These are phyloP conservation scores for Upupa epops DNA, from an alignment of 2,113 vertebrate genomes.

Conservation along the genomic window DNA sequence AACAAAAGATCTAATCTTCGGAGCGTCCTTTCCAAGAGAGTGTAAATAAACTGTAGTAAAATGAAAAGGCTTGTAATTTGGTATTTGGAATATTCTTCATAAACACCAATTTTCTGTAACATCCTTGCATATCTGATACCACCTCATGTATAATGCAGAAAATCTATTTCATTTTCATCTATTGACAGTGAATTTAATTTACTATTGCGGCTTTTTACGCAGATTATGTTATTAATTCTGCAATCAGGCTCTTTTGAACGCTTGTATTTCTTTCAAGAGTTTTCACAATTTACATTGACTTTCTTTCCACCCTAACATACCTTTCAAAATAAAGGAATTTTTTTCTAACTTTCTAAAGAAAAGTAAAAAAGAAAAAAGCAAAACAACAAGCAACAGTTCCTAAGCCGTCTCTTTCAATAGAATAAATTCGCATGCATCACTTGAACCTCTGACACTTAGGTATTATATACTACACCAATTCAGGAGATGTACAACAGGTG, in stretches of 20 bases:
- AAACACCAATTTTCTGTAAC: constrained; percentile 78
- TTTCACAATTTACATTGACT: constrained; percentile 66
- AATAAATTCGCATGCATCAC: background rate
- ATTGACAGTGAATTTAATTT: constrained; percentile 80
- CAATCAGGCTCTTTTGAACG: constrained; percentile 76
- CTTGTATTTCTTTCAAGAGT: constrained; percentile 64
- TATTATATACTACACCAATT: background rate
- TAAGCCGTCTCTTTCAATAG: background rate
- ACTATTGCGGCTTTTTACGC: constrained; percentile 65
- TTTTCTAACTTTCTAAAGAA: constrained; percentile 39
- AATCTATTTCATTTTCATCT: constrained; percentile 78
- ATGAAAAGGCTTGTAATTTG: constrained; percentile 76
- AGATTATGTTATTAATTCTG: constrained; percentile 77
- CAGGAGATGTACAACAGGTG: constrained; percentile 25
- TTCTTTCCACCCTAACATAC: constrained; percentile 46
- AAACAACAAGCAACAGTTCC: constrained; percentile 2
- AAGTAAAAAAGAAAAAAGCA: background rate
- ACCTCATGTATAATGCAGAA: constrained; percentile 80
- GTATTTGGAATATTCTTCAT: constrained; percentile 77
- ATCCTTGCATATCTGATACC: constrained; percentile 75
- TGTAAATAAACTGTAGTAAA: constrained; percentile 75
- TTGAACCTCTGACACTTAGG: constrained; percentile 2
- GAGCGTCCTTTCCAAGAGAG: constrained; percentile 63
- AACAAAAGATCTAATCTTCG: constrained; percentile 73
- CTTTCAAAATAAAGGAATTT: constrained; percentile 56